Conservation (phyloP, 2,113 vertebrate species). For the Siphamia tubifer region DNA sequence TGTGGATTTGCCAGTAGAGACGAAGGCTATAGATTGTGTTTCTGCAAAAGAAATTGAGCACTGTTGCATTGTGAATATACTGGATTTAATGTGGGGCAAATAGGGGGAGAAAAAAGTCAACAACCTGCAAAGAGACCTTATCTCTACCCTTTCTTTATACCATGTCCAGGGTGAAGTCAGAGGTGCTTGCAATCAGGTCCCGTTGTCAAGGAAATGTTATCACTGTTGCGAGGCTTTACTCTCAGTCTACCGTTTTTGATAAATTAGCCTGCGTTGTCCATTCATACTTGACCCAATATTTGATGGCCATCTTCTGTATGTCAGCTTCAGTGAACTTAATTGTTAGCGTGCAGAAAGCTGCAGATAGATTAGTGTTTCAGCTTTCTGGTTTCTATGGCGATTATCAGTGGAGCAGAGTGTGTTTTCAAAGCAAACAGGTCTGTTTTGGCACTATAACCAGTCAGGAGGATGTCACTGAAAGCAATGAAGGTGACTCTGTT, state of each 20-base stretch:
- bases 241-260: conserved; percentile 20
- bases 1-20: background rate
- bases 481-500: conserved; percentile 29
- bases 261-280: conserved; percentile 27
- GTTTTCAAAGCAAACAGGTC: conserved; percentile 80
- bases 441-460: conserved; percentile 64
- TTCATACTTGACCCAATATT: conserved; percentile 40
- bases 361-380: conserved; percentile 30
- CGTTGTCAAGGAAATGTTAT: conserved; percentile 35
- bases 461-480: conserved; percentile 27
- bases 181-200: background rate
- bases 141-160: conserved; percentile 20
- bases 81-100: background rate
- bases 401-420: conserved; percentile 69
- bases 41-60: background rate
- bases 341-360: conserved; percentile 42
- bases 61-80: background rate
- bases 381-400: conserved; percentile 69
- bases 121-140: conserved; percentile 9
- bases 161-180: background rate
- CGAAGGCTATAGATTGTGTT: background rate
- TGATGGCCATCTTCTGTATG: conserved; percentile 3
- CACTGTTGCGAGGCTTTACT: background rate
- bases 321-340: conserved; percentile 23
- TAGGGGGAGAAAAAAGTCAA: background rate